Percentiles rank a stretch among this genome's conserved stretches.
Evolutionary conservation across 64 coral and sea anemone genomes (phyloP).

Genomic region (Platygyra sinensis): DNA sequence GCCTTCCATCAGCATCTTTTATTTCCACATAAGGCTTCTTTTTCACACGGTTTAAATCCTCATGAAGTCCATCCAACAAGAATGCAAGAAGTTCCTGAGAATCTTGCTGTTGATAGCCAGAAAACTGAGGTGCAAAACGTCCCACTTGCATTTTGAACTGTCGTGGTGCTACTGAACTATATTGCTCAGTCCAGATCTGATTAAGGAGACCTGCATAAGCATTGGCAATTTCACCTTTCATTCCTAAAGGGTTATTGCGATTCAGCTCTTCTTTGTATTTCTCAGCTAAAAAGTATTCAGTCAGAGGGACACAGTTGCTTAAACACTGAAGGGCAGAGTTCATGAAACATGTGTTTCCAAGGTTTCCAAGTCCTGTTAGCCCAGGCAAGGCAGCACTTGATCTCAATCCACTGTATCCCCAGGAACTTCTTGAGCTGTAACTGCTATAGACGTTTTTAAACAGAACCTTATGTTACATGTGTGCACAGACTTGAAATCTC

Average conservation of each 20-base stretch:
- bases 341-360: conserved; percentile 99
- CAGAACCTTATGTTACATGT: no score
- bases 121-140: conserved; percentile 98
- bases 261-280: conserved; percentile 94
- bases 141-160: conserved; percentile 95
- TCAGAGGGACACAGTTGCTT: conserved; percentile 85
- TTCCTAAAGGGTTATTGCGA: conserved; percentile 91
- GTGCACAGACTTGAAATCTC: no score
- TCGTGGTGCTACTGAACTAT: conserved; percentile 78
- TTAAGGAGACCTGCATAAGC: conserved; percentile 89
- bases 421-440: conserved; percentile 49
- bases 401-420: conserved; percentile 37
- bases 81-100: conserved; percentile 97
- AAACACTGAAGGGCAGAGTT: conserved; percentile 97
- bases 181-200: conserved; percentile 91
- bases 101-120: conserved; percentile 98
- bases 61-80: conserved; percentile 96
- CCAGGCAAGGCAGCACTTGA: conserved; percentile 63
- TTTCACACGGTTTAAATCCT: conserved; percentile 96
- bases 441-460: neutral
- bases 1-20: conserved; percentile 93
- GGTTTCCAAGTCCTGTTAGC: conserved; percentile 90
- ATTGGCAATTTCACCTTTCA: conserved; percentile 98
- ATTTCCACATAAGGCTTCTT: conserved; percentile 98
- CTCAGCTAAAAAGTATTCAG: conserved; percentile 82